Evolutionary conservation across 2,888 invertebrate species (phyloP).

Genomic region (Agelastica alni): DNA sequence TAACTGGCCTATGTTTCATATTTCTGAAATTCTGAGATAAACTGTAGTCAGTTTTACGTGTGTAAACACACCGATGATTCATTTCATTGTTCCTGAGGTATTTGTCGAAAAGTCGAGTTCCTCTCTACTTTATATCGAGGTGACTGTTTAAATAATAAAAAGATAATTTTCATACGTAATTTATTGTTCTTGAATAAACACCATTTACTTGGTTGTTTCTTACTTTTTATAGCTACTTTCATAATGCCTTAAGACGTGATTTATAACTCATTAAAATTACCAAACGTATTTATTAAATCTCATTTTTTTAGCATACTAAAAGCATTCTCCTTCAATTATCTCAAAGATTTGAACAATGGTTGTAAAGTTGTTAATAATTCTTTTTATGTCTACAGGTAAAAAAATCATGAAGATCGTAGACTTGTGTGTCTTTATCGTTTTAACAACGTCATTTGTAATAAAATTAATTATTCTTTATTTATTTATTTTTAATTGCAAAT

Average conservation of each 20-base stretch:
- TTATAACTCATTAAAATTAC: constrained; percentile 5
- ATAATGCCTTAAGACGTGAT: constrained; percentile 5
- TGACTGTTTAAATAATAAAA: constrained; percentile 39
- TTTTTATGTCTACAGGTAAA: no score
- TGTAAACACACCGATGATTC: constrained; percentile 35
- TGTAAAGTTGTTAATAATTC: background rate
- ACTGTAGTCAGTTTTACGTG: constrained; percentile 31
- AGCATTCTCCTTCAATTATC: background rate
- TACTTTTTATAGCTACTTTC: constrained; percentile 15
- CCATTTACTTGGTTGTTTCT: constrained; percentile 21
- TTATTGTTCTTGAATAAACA: constrained; percentile 37
- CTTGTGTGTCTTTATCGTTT: no score
- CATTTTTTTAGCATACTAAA: background rate
- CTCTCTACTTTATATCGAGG: constrained; percentile 36
- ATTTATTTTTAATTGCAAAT: no score
- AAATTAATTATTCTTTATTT: no score
- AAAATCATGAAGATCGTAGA: no score
- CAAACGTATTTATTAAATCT: background rate
- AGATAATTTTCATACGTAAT: constrained; percentile 42
- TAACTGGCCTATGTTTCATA: constrained; percentile 15
- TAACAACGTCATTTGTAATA: no score
- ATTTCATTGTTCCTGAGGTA: constrained; percentile 36
- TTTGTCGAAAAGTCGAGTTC: constrained; percentile 36
- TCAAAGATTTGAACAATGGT: background rate
- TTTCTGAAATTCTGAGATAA: constrained; percentile 34